Evolutionary conservation across 92 coral and sea anemone species (phyloP), one percentile per base, ranked within the genome.

Genomic region (Zoanthus sansibaricus): DNA sequence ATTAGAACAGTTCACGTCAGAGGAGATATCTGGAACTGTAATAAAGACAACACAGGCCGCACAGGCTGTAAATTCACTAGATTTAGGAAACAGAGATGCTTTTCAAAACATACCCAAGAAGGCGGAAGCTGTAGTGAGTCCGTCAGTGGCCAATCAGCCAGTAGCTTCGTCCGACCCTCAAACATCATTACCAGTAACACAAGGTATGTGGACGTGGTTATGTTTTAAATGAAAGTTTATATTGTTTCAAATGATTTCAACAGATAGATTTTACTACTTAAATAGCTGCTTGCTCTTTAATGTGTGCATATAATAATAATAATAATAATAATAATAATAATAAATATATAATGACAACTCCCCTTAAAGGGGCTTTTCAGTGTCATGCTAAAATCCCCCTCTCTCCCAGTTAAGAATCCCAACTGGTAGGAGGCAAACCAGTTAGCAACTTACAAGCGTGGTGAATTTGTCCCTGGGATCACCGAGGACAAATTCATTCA

Each of bases 1-100:
- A 1, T 85, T 94, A 76, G 88, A 86, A n/a, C 90, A 74, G 62
- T 94, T 82, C 67, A 67, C 46, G 11, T 58, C 30, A 9, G 92
- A 86, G 5, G 86, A 73, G 16, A 14, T 32, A n/a, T 74, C 83
- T 42, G 72, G 80, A 30, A 32, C 82, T 59, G 83, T 49, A 20
- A 11, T 46, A 61, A 75, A 69, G 64, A 18, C 64, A 64, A 62
- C 64, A 25, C 21, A 52, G 8, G 48, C 46, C 15, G 10, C 64
- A 25, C 21, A 52, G 8, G 48, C 46, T 30, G 10, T 45, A 58
- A 51, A 64, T 7, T 20, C 44, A 30, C 55, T 7, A 42, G 72
- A 62, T 10, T 14, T 20, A 15, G 21, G 13, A 55, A 15, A n/a
- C 16, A 31, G 17, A 61, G 56, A 37, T n/a, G 13, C n/a, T 16